A percentile compares a stretch with the other conserved stretches of the same genome.
Conservation (phyloP, 2,113 vertebrate species). For the Hippocampus comes region DNA sequence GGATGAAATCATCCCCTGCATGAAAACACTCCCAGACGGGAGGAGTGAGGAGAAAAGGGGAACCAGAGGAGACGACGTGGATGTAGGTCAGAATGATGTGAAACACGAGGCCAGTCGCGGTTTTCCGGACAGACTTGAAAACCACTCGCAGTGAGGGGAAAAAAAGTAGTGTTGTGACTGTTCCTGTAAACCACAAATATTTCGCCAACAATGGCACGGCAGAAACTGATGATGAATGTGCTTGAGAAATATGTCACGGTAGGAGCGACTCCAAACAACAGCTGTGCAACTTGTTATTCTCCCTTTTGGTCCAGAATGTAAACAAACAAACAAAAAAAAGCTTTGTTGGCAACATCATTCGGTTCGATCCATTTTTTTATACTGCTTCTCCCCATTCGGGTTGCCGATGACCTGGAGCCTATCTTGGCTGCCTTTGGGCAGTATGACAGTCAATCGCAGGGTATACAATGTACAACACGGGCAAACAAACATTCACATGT, state of each 20-base stretch:
- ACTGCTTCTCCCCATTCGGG: not conserved
- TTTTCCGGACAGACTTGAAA: slow-evolving; percentile 55
- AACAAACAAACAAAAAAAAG: not conserved
- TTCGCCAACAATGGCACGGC: slow-evolving; percentile 44
- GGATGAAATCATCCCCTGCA: slow-evolving; percentile 55
- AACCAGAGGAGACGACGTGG: slow-evolving; percentile 16
- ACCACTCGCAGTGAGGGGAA: slow-evolving; percentile 45
- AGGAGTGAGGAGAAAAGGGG: slow-evolving; percentile 17
- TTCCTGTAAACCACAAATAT: slow-evolving; percentile 55
- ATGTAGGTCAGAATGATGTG: slow-evolving; percentile 57
- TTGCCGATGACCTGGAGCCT: not conserved
- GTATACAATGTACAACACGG: too few species aligned
- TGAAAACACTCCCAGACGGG: slow-evolving; percentile 29
- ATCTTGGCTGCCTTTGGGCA: not conserved
- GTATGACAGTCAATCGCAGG: too few species aligned
- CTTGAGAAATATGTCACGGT: slow-evolving; percentile 40
- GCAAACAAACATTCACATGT: too few species aligned
- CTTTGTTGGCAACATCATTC: not conserved
- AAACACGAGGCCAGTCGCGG: slow-evolving; percentile 46
- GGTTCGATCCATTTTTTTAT: not conserved
- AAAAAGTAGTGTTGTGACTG: slow-evolving; percentile 49
- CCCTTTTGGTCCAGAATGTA: not conserved
- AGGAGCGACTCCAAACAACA: slow-evolving; percentile 42
- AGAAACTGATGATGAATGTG: slow-evolving; percentile 40
- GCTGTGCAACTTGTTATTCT: slow-evolving; percentile 36